Evolutionary conservation across 2,797 vertebrate genomes (phyloP).

Genomic region (Fratercula arctica): DNA sequence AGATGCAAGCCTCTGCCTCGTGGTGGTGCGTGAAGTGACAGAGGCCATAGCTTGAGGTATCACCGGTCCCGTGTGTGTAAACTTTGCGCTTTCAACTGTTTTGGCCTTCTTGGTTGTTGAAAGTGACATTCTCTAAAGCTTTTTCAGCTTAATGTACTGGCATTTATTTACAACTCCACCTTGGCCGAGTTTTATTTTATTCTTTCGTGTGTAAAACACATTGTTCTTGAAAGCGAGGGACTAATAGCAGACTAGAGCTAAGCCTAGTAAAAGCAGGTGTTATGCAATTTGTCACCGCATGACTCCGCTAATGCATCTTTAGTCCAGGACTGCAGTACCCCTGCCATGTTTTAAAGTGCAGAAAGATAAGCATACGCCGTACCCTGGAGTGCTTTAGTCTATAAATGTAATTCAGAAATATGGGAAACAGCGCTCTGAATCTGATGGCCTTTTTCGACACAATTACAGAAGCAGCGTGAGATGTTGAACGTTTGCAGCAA

Average conservation of each 20-base stretch:
- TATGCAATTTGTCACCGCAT: constrained; percentile 8
- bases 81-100: not conserved
- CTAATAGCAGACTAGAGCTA: constrained; percentile 20
- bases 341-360: constrained; percentile 41
- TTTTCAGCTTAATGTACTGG: not conserved
- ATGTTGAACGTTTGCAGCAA: constrained; percentile 21
- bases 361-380: not conserved
- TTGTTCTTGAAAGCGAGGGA: constrained; percentile 10
- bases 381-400: constrained; percentile 22
- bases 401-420: constrained; percentile 55
- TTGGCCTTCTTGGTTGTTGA: not conserved
- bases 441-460: constrained; percentile 31
- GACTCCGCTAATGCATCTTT: constrained; percentile 45
- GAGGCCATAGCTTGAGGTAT: not conserved
- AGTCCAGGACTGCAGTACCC: not conserved
- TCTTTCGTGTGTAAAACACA: not conserved
- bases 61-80: not conserved
- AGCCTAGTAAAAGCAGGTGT: constrained; percentile 44
- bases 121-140: not conserved
- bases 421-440: not conserved
- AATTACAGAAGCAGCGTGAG: constrained; percentile 20
- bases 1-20: not conserved
- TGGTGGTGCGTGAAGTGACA: rapidly evolving
- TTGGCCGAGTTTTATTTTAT: not conserved
- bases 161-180: not conserved